Conservation (phyloP, 2,113 vertebrate species). For the Saccopteryx leptura region DNA sequence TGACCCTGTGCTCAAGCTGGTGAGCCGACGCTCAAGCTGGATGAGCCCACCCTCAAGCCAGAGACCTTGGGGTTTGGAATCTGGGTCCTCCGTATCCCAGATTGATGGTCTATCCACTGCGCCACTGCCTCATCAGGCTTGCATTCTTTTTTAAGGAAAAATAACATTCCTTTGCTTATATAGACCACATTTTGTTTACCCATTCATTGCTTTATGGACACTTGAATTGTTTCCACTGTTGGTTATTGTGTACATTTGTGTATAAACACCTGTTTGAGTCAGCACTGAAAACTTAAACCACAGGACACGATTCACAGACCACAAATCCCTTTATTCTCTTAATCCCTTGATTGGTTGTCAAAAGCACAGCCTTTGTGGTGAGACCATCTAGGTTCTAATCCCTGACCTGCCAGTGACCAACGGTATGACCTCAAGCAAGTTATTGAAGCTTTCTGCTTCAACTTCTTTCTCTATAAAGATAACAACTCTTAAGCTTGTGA, state of each 20-base stretch:
- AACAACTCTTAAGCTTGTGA: neutral
- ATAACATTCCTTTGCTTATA: neutral
- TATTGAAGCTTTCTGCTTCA: neutral
- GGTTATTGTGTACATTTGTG: neutral
- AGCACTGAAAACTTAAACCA: neutral
- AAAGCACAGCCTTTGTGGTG: neutral
- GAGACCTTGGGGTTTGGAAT: too few species aligned
- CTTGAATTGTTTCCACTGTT: neutral
- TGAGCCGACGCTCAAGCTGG: too few species aligned
- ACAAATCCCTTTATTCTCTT: neutral
- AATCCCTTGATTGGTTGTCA: neutral
- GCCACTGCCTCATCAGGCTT: too few species aligned
- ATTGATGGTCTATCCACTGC: too few species aligned
- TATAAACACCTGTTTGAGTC: neutral
- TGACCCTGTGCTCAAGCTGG: too few species aligned
- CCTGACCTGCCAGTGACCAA: neutral
- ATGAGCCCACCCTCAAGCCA: too few species aligned
- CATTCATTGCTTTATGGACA: neutral
- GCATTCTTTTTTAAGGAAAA: neutral
- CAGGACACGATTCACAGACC: neutral
- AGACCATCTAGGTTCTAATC: neutral
- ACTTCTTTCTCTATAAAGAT: neutral
- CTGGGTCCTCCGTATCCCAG: too few species aligned
- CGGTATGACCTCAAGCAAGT: neutral
- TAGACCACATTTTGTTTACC: neutral